Evolutionary conservation across 2,888 invertebrate genomes (phyloP), one percentile per base, ranked within the genome.

Genomic region (Baccha elongata): DNA sequence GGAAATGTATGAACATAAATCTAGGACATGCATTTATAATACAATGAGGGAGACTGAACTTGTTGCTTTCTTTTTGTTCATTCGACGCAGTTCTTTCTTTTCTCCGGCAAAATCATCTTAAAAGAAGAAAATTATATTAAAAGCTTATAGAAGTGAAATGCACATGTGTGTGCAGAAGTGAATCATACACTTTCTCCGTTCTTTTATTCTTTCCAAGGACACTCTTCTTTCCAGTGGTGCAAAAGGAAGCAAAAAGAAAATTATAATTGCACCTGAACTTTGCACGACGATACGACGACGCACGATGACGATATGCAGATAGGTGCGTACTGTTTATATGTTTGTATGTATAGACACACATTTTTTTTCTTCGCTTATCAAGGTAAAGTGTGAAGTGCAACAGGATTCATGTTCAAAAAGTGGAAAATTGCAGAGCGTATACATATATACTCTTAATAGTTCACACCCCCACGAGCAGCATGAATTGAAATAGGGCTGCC

Each of bases 121-220:
- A 83, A 78, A 78, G 72, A 64, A 69, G 58, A 76, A 83, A 78
- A 78, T 83, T 68, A 42, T 72, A 83, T 83, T 83, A 83, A 83
- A 78, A 68, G 72, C 69, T 60, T 60, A 23, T 58, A 23, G 32
- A 48, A 50, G 64, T 29, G 46, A 68, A 72, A 35, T 19, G 53
- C 23, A 21, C 40, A 55, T 55, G 11, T 21, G 29, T 50, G 23
- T 15, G 6, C 40, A 40, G 5, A 58, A 23, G 23, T 58, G 55
- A 15, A 58, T n/a, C 23, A 8, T 58, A 23, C 40, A 58, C 48
- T 35, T 52, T 44, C 48, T 58, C 53, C 26, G 62, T 83, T 37
- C 68, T 78, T 73, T 78, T 78, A 55, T 78, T 26, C 50, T 50
- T 44, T 26, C 50, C 83, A 83, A 78, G 78, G 83, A 83, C 81